Percentiles rank a stretch among this genome's conserved stretches.
Evolutionary conservation across 2,797 vertebrate species (phyloP).

Genomic region (Enteromius paludinosus): DNA sequence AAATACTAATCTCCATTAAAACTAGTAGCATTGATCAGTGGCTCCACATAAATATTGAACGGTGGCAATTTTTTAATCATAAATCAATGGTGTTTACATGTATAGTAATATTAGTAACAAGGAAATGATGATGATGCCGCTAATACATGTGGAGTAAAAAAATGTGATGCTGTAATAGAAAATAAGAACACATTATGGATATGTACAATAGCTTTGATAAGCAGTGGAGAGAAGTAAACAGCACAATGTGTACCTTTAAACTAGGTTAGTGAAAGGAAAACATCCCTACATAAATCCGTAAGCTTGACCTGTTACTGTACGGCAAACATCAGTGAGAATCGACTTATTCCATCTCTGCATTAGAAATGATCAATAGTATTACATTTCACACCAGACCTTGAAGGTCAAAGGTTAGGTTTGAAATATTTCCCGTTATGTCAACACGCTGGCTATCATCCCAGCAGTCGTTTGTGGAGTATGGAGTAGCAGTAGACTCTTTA

Average conservation of each 20-base stretch:
- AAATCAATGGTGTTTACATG: slow-evolving; percentile 71
- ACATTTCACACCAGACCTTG: slow-evolving; percentile 2
- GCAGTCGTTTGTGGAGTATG: slow-evolving; percentile 6
- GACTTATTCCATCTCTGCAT: background rate
- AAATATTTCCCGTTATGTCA: slow-evolving; percentile 45
- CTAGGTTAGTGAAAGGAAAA: slow-evolving; percentile 38
- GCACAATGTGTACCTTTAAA: slow-evolving; percentile 57
- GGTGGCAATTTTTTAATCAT: slow-evolving; percentile 72
- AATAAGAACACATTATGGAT: slow-evolving; percentile 38
- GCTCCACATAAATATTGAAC: slow-evolving; percentile 57
- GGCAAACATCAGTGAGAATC: background rate
- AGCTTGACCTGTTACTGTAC: slow-evolving; percentile 19
- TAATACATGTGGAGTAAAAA: slow-evolving; percentile 68
- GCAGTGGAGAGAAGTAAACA: slow-evolving; percentile 28
- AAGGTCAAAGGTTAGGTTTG: slow-evolving; percentile 49
- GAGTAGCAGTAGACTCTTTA: slow-evolving; percentile 28
- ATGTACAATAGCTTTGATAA: slow-evolving; percentile 55
- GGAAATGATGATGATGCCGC: slow-evolving; percentile 63
- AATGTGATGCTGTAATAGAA: slow-evolving; percentile 48
- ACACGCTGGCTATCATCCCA: slow-evolving; percentile 34
- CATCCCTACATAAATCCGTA: slow-evolving; percentile 2
- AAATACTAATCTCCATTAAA: background rate
- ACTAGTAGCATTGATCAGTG: slow-evolving; percentile 35
- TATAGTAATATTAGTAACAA: slow-evolving; percentile 67
- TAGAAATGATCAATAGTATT: slow-evolving; percentile 27